Evolutionary conservation across 64 coral and sea anemone species (phyloP), one percentile per base, ranked within the genome.

Genomic region (Pocillopora verrucosa): DNA sequence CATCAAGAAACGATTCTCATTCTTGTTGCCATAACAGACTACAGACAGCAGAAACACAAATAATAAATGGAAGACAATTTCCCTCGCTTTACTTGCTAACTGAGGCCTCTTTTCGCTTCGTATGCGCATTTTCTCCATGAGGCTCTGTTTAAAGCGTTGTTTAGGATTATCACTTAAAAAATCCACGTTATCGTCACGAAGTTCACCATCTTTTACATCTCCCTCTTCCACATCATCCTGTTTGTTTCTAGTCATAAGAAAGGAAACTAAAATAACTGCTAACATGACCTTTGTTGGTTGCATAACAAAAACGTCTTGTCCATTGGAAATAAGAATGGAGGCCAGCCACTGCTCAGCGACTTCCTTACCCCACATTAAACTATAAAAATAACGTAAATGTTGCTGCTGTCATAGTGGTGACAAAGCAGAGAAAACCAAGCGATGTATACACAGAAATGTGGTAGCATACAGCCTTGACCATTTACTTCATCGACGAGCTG

Each of bases 21-120:
- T 92, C 77, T 85, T 65, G 61, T 92, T 92, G 5, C 90, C 90
- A 72, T 87, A 92, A 14, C 90, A 92, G 19, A 92, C 90, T 16
- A 92, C 59, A 4, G 76, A 74, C 56, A 92, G 37, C 9, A 92
- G 67, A 58, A 92, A 41, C 22, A 92, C 57, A 77, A 87, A 92
- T 30, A 79, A 80, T 4, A 92, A 51, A 41, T 87, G 85, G 38
- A 87, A 35, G 11, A 92, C 60, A 35, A 92, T 92, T 17, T 80
- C 90, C 17, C 77, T 85, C 16, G 58, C 62, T 12, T 76, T 87
- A 34, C 75, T 20, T 15, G 85, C 74, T 64, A 92, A 70, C 19
- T 67, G 41, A 16, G 88, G 86, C 45, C 5, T 87, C 90, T 19
- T 92, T 92, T 73, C 56, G 26, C 38, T 76, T 79, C 90, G 69